These are phyloP conservation scores for Alsophila aescularia DNA, from an alignment of 2,888 invertebrate species.

Conservation along the genomic window DNA sequence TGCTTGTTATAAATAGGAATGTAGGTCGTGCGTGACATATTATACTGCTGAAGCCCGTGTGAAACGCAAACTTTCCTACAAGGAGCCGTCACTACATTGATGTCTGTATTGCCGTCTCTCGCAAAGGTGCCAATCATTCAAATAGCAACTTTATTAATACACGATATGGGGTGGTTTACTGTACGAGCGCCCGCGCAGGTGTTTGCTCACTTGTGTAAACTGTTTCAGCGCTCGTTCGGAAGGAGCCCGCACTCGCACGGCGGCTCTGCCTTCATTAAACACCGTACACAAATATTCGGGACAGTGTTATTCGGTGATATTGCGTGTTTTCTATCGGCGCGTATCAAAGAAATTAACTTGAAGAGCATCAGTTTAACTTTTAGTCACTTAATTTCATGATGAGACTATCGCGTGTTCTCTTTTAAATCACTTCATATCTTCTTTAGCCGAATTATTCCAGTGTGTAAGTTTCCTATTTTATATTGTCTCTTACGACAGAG, in stretches of 20 bases:
- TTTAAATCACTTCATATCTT: too few species aligned
- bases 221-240: constrained; percentile 45
- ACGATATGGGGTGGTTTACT: constrained; percentile 44
- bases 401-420: too few species aligned
- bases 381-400: neutral
- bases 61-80: constrained; percentile 69
- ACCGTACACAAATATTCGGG: constrained; percentile 39
- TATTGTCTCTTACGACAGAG: too few species aligned
- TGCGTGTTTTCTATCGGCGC: constrained; percentile 15
- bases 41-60: constrained; percentile 56
- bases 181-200: constrained; percentile 27
- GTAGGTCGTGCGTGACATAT: constrained; percentile 8
- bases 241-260: constrained; percentile 22
- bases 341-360: constrained; percentile 8
- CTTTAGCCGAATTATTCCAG: too few species aligned
- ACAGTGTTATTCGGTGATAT: constrained; percentile 11
- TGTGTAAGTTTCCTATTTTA: too few species aligned
- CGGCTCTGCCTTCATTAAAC: constrained; percentile 33
- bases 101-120: constrained; percentile 64
- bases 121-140: constrained; percentile 41
- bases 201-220: constrained; percentile 78
- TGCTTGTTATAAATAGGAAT: constrained; percentile 1
- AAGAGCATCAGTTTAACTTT: neutral
- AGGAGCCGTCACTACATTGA: constrained; percentile 46
- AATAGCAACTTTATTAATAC: constrained; percentile 43